Evolutionary conservation across 2,888 invertebrate species (phyloP).

Genomic region (Cryptocephalus moraei): DNA sequence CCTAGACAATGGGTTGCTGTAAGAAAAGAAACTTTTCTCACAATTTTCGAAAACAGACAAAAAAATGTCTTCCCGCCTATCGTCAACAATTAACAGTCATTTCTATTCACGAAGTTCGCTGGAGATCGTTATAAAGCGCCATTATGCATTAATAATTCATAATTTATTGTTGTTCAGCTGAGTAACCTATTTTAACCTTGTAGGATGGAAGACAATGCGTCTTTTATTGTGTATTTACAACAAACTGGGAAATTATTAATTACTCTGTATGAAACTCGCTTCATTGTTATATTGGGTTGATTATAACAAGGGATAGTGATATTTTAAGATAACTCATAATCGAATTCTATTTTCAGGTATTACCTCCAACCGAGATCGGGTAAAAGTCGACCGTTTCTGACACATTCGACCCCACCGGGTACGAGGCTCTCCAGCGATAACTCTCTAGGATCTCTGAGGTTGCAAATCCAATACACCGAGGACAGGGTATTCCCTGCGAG

Average conservation of each 20-base stretch:
- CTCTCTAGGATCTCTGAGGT: constrained; percentile 70
- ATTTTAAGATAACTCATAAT: background rate
- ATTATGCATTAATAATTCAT: no score
- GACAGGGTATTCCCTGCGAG: constrained; percentile 81
- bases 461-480: constrained; percentile 79
- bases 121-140: no score
- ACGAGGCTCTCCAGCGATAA: constrained; percentile 57
- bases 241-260: no score
- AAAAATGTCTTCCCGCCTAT: no score
- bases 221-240: no score
- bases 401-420: constrained; percentile 66
- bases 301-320: background rate
- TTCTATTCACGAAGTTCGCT: constrained; percentile 3
- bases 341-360: constrained; percentile 47
- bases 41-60: no score
- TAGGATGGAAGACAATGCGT: constrained; percentile 1
- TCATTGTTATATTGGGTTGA: no score
- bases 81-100: constrained; percentile 6
- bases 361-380: constrained; percentile 61
- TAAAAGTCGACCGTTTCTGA: constrained; percentile 47
- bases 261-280: no score
- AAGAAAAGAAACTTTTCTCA: no score
- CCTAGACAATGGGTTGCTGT: no score
- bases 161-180: no score
- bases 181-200: constrained; percentile 3